Evolutionary conservation across 2,888 invertebrate genomes (phyloP), one percentile per base, ranked within the genome.

Genomic region (Vanessa cardui): DNA sequence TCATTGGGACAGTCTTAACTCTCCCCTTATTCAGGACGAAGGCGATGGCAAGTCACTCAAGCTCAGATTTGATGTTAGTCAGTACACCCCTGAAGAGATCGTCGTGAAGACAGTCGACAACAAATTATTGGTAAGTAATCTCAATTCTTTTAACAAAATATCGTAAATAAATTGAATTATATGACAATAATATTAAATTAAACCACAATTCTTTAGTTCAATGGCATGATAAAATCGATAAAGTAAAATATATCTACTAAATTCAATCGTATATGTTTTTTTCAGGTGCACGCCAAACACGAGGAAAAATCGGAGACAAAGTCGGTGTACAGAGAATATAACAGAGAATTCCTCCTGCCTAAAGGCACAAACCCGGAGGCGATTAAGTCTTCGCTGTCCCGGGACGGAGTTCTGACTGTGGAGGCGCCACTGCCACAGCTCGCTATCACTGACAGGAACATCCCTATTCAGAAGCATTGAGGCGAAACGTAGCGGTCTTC

Each of bases 81-180:
- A 99, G 91, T 99, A 99, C 93, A 96, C 97, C 66, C 97, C 97
- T 61, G 99, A 99, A 90, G 99, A 99, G 94, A 98, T 99, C 85
- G 98, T 98, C 84, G 99, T 99, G 75, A 99, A 99, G 94, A 99
- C 99, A 74, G 98, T 99, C 78, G 99, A 99, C 94, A 99, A 99
- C 93, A 98, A 98, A 94, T 94, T 99, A 85, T 94, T 98, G 95
- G 98, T 98, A 87, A 95, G 96, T 90, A 62, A 58, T 68, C 58
- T 18, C 5, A 33, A 21, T 31, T 39, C 31, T 20, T 20, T 39
- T 47, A 47, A 4, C 47, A 47, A 47, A 47, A 47, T 7, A 47
- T 39, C 9, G 9, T 9, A 39, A 39, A 39, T 4, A 39, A 39
- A 12, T 12, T 12, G 4, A 12, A 39, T 9, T 4, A 39, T 12